Percentiles rank a stretch among this genome's conserved stretches.
These are phyloP conservation scores for Corythaixoides concolor DNA, from an alignment of 2,113 vertebrate species.

Conservation along the genomic window DNA sequence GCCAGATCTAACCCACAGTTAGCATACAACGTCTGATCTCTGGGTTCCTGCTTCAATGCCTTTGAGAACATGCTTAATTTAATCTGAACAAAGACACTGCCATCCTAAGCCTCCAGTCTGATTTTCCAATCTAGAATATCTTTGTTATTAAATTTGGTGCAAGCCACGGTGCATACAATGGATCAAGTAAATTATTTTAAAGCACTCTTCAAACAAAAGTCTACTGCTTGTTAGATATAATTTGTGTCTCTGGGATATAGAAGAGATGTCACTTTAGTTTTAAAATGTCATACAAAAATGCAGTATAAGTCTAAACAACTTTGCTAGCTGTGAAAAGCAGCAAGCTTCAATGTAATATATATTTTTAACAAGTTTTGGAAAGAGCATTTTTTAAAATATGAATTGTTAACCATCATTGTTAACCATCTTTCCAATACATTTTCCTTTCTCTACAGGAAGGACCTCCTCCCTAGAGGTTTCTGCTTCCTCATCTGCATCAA, in stretches of 20 bases:
- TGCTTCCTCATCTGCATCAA: background rate
- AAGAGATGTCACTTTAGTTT: background rate
- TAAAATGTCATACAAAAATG: background rate
- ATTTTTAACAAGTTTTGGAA: background rate
- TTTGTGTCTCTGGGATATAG: background rate
- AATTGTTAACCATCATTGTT: background rate
- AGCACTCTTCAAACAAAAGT: background rate
- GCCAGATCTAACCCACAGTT: conserved; percentile 51
- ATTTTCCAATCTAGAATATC: conserved; percentile 34
- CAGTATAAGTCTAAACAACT: background rate
- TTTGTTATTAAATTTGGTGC: conserved; percentile 56
- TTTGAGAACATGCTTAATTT: conserved; percentile 71
- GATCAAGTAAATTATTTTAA: conserved; percentile 31
- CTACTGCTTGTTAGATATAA: background rate
- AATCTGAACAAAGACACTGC: conserved; percentile 66
- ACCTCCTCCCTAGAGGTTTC: background rate
- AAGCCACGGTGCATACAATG: background rate
- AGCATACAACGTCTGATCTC: conserved; percentile 57
- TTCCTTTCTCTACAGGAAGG: background rate
- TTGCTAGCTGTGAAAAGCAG: background rate
- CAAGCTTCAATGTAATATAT: background rate
- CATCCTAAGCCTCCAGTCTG: conserved; percentile 28
- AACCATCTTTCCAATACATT: background rate
- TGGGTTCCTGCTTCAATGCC: conserved; percentile 59
- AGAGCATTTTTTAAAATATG: background rate